These are phyloP conservation scores for Cyanoliseus patagonus DNA, from an alignment of 2,113 vertebrate species.

Conservation along the genomic window DNA sequence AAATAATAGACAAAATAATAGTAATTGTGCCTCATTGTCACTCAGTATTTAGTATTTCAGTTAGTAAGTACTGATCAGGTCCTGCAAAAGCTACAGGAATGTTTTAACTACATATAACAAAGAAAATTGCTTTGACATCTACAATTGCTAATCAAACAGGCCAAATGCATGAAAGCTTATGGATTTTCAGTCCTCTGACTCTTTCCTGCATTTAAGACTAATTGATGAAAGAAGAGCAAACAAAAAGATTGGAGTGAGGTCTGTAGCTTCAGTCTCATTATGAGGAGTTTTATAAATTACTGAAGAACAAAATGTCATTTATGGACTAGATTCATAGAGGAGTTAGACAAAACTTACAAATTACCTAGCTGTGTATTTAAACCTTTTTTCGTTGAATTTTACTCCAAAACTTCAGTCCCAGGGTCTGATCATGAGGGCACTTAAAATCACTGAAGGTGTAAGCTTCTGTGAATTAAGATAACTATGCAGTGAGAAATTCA, in stretches of 20 bases:
- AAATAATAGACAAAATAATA: neutral
- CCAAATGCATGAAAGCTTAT: neutral
- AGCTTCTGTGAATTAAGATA: neutral
- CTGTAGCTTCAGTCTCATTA: neutral
- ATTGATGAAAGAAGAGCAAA: neutral
- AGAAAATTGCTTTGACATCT: neutral
- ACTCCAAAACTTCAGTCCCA: neutral
- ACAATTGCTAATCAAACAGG: neutral
- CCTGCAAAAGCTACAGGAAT: neutral
- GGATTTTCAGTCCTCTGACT: neutral
- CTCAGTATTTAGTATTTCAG: neutral
- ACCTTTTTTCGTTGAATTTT: neutral
- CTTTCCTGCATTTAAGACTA: neutral
- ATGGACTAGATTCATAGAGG: neutral
- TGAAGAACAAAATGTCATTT: neutral
- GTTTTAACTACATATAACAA: neutral
- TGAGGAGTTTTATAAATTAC: neutral
- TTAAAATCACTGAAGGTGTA: neutral
- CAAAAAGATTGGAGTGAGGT: neutral
- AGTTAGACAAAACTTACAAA: neutral
- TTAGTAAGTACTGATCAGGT: neutral
- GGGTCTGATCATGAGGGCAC: neutral
- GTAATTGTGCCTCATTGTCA: neutral
- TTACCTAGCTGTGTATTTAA: neutral
- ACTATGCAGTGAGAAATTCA: accelerated